These are phyloP conservation scores for Cheilosia variabilis DNA, from an alignment of 2,888 invertebrate genomes.

Conservation along the genomic window DNA sequence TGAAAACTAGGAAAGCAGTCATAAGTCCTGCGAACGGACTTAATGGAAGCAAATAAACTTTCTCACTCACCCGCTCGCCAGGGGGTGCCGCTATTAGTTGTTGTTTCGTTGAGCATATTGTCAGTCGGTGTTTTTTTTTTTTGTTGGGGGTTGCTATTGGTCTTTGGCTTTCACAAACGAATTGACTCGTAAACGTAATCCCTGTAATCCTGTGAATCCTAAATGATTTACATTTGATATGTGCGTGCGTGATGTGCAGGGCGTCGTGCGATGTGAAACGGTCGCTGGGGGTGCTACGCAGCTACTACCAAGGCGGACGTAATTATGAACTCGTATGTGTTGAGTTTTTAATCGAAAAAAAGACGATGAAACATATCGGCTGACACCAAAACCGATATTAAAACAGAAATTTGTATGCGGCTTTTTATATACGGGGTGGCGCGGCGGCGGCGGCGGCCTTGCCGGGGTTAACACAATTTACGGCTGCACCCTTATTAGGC, in stretches of 20 bases:
- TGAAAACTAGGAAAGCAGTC: constrained; percentile 65
- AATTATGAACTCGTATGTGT: constrained; percentile 60
- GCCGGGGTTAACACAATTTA: constrained; percentile 67
- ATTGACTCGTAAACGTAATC: constrained; percentile 75
- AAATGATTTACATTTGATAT: constrained; percentile 76
- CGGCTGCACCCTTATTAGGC: constrained; percentile 74
- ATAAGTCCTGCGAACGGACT: constrained; percentile 74
- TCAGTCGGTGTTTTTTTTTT: constrained; percentile 46
- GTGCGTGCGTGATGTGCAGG: constrained; percentile 54
- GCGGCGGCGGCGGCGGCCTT: constrained; percentile 22
- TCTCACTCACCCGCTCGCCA: constrained; percentile 63
- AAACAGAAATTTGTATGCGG: constrained; percentile 72
- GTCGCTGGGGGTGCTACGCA: constrained; percentile 20
- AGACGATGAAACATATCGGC: constrained; percentile 71
- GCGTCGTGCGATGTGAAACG: constrained; percentile 44
- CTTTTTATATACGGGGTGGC: constrained; percentile 24
- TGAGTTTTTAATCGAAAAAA: constrained; percentile 74
- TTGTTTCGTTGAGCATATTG: constrained; percentile 47
- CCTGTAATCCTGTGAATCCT: constrained; percentile 75
- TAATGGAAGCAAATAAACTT: constrained; percentile 75
- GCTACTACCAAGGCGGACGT: constrained; percentile 33
- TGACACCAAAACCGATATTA: constrained; percentile 74
- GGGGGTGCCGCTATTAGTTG: constrained; percentile 61
- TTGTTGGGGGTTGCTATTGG: constrained; percentile 62
- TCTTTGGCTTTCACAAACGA: constrained; percentile 72